These are phyloP conservation scores for Phrynocephalus guinanensis DNA, from an alignment of 2,797 vertebrate species.

Conservation along the genomic window DNA sequence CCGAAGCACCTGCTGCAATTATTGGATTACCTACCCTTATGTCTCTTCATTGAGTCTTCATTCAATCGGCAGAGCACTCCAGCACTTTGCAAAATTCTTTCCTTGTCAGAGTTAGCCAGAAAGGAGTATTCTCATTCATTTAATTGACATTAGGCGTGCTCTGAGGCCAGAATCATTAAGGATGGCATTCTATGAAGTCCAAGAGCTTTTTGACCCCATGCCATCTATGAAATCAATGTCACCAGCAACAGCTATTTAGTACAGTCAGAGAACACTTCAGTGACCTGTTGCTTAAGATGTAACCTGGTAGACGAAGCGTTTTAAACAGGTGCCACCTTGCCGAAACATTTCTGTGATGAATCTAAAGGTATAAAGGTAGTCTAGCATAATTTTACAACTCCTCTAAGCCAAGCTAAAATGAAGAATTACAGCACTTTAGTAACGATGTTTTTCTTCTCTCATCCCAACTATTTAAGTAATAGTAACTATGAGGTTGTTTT, in stretches of 20 bases:
- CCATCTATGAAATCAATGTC: background rate
- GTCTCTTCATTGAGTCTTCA: background rate
- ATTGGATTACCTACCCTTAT: background rate
- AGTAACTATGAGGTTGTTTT: background rate
- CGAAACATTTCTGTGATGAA: background rate
- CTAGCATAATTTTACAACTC: background rate
- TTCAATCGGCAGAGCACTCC: background rate
- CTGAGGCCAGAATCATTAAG: background rate
- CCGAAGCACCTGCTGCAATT: slow-evolving; percentile 18
- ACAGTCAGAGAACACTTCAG: background rate
- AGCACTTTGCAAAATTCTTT: background rate
- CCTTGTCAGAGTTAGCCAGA: background rate
- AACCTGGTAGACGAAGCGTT: background rate
- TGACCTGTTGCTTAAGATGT: background rate
- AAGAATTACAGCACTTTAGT: background rate
- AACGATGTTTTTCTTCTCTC: background rate
- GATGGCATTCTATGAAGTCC: background rate
- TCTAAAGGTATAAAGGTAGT: background rate
- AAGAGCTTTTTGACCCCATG: background rate
- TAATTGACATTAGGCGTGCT: background rate
- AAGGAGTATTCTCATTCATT: background rate
- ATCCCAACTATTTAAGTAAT: background rate
- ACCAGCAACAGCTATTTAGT: background rate
- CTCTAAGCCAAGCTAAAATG: background rate
- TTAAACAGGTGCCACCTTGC: background rate